Evolutionary conservation across 2,888 invertebrate genomes (phyloP), one percentile per base, ranked within the genome.

Genomic region (Drosophila meridiana): DNA sequence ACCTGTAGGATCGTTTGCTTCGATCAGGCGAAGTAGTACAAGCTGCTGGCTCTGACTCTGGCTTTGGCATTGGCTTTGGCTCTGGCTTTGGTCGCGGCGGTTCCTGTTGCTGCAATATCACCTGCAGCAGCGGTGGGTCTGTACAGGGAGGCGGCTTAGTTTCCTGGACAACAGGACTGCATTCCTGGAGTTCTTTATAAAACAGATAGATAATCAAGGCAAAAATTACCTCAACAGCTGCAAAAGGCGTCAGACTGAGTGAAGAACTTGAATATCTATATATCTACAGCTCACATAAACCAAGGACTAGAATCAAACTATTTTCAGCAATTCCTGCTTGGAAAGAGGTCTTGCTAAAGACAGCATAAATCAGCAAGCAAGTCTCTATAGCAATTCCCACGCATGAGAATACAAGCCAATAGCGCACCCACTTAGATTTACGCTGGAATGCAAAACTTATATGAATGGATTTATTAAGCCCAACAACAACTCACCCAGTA

Each of bases 341-440:
- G 20, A 76, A 73, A 6, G 40, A n/a, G 42, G 36, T 72, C 6
- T 66, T 14, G n/a, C 55, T 58, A 3, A 79, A 9, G 53, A 78
- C 69, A 4, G 86, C 86, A 56, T 69, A 85, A n/a, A 79, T 0
- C 9, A 87, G 69, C 30, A 88, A 50, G 3, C 48, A 32, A 38
- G 65, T 48, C 58, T 87, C 86, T 8, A 73, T 5, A 1, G 74
- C 28, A 47, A 89, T 83, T 2, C 86, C 86, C 4, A 52, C 28
- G 13, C 62, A 68, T 36, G 86, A 81, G 50, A 87, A 89, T 0
- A 67, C 42, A 9, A 87, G 53, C 90, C 90, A 87, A 63, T 30
- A 57, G 4, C 66, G 47, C 9, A 87, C 63, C 7, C 73, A 57
- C 13, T 9, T 5, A 4, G 77, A 38, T 1, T 75, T 47, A 5